Base-by-base conservation (phyloP, 2,888 invertebrate species). In the Tanytarsus gracilentus region DNA sequence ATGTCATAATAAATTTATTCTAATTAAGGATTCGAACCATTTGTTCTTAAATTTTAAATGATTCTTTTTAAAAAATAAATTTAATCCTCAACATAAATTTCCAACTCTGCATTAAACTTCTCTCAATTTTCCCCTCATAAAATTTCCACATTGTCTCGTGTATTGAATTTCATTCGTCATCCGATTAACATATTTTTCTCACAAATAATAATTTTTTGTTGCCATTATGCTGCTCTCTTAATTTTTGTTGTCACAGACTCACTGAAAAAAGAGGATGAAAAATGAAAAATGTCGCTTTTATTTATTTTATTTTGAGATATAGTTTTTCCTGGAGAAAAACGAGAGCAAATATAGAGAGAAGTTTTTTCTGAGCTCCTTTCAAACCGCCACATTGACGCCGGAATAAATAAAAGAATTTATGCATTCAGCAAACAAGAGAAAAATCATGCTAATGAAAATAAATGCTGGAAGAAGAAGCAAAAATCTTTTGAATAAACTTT, bases 271-370 rank as follows among this genome's bases (percentile, higher is more conserved):
- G 11, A 23, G 7, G 23, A 44, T 33, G 33, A 33, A n/a, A 21
- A 33, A 53, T 36, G 36, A 53, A 53, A 53, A 53, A 53, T 53
- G 53, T 36, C 14, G 29, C 25, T 53, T 53, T 53, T 53, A 52
- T 52, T 52, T 52, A 52, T 52, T 53, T 33, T 53, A 26, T 49
- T 49, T 51, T 36, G 53, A 25, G 27, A 29, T 27, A 36, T 53
- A 53, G 53, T 53, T 53, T 53, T 53, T 53, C 36, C 53, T 53
- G 53, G 53, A 53, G 33, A 36, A 53, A 27, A 36, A 16, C n/a
- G 8, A 16, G 14, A 53, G 33, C 18, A 27, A 52, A 23, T 9
- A 52, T 8, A 52, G 23, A 21, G 23, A 30, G 21, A 11, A 14
- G 21, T 9, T 7, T 21, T 33, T 33, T 36, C 36, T 44, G 8